Conservation (phyloP, 2,113 vertebrate genomes). For the Notarius quadriscutis region DNA sequence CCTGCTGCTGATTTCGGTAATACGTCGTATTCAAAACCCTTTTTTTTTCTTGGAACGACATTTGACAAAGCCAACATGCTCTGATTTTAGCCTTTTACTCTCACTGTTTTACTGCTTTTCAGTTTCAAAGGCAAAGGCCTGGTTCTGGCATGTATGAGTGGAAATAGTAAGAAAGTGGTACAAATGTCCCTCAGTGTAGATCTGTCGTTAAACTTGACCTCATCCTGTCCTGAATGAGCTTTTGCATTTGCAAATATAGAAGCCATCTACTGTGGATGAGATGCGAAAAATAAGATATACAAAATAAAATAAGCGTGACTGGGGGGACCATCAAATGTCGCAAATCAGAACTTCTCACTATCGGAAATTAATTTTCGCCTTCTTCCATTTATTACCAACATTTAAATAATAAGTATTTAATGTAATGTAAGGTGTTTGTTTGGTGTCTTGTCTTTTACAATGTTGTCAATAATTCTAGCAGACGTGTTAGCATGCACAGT, state of each 20-base stretch:
- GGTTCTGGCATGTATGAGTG: neutral
- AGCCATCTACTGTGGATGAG: neutral
- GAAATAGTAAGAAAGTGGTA: neutral
- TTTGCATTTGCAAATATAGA: neutral
- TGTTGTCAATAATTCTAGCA: neutral
- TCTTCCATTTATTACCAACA: neutral
- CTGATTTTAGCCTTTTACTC: neutral
- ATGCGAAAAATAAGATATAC: neutral
- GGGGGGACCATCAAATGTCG: neutral
- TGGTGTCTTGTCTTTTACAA: neutral
- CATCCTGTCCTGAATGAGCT: neutral
- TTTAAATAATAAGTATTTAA: neutral
- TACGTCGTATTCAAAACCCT: neutral
- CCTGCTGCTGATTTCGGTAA: constrained; percentile 4
- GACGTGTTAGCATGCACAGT: neutral
- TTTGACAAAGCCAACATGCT: neutral
- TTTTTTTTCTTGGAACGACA: neutral
- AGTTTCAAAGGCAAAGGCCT: neutral
- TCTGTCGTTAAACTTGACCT: neutral
- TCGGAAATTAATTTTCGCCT: neutral
- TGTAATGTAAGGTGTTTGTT: neutral
- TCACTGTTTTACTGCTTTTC: neutral
- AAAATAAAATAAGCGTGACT: neutral
- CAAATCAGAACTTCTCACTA: neutral
- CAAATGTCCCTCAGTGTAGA: neutral